Percentiles rank a stretch among this genome's conserved stretches.
phyloP scores from a whole-genome alignment of 2,888 invertebrate species.

The Phragmatobia fuliginosa region DNA sequence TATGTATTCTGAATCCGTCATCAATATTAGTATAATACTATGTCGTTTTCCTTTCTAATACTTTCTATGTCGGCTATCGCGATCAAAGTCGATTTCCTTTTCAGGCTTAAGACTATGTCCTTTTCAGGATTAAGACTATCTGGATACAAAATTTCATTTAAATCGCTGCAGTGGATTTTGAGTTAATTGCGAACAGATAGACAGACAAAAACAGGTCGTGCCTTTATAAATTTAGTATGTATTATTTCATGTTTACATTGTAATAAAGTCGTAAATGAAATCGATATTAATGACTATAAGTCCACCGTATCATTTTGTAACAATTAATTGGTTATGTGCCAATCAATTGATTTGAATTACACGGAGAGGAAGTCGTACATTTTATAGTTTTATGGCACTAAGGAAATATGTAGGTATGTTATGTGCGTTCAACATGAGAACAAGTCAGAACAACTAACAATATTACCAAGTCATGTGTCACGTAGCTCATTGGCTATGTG shows the following conservation, averaged over 20 bases:
- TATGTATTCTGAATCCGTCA: too few species aligned
- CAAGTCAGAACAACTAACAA: background rate
- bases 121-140: too few species aligned
- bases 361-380: slow-evolving; percentile 3
- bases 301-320: background rate
- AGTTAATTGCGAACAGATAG: too few species aligned
- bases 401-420: slow-evolving; percentile 3
- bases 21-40: too few species aligned
- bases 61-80: too few species aligned
- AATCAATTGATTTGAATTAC: slow-evolving; percentile 10
- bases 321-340: background rate
- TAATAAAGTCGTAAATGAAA: background rate
- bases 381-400: slow-evolving; percentile 5
- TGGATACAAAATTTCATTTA: too few species aligned
- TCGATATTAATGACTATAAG: background rate
- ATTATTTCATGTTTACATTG: background rate
- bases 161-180: too few species aligned
- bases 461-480: background rate
- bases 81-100: too few species aligned
- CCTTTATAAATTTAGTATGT: background rate
- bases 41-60: too few species aligned
- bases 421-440: slow-evolving; percentile 1
- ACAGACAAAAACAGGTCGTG: too few species aligned
- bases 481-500: background rate
- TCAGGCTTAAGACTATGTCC: too few species aligned